Conservation (phyloP, 2,113 vertebrate species). For the Acrocephalus kingi region DNA sequence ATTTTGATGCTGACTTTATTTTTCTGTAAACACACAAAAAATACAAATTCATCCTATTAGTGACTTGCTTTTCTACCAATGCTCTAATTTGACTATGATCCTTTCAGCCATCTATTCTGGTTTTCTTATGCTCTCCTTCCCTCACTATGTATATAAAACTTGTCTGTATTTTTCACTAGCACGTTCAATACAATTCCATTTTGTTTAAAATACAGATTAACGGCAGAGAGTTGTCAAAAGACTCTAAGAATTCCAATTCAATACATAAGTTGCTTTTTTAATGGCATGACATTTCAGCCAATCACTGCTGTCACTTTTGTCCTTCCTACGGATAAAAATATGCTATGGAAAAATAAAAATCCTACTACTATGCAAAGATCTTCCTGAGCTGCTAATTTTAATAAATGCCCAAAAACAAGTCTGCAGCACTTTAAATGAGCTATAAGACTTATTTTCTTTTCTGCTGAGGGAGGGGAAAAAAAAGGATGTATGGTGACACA, state of each 20-base stretch:
- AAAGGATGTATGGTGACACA: slow-evolving; percentile 11
- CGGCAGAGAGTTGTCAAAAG: background rate
- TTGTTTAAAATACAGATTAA: background rate
- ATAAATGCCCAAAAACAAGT: background rate
- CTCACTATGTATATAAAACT: background rate
- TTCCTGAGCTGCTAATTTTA: slow-evolving; percentile 2
- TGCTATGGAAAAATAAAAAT: background rate
- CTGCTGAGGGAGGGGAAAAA: background rate
- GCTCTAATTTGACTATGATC: background rate
- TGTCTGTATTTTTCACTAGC: background rate
- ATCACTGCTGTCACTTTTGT: background rate
- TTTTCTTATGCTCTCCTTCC: background rate
- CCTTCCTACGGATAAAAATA: background rate
- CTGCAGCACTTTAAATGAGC: background rate
- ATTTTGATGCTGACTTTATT: background rate
- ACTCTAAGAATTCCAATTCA: background rate
- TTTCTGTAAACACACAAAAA: background rate
- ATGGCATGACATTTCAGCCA: background rate
- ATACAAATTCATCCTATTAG: background rate
- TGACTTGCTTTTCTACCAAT: background rate
- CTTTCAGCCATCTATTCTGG: background rate
- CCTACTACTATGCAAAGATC: background rate
- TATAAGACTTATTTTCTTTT: background rate
- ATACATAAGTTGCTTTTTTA: background rate
- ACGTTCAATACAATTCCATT: background rate